Evolutionary conservation across 37 sponge, comb jelly and placozoan genomes (phyloP), one percentile per base, ranked within the genome.

Genomic region (Cliona cf. orientalis): DNA sequence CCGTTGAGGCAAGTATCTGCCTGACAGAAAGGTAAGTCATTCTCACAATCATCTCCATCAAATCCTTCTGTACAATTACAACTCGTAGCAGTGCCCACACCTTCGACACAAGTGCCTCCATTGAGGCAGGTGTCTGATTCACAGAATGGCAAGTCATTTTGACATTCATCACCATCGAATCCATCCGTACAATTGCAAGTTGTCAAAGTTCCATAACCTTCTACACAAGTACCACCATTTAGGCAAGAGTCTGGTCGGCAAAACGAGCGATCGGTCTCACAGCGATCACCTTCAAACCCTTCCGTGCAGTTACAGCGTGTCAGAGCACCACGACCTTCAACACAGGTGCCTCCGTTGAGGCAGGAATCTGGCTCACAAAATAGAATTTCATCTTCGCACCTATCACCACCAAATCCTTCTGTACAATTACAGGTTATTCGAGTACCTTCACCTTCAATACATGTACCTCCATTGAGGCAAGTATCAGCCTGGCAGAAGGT

Each of bases 391-490:
- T 38, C 55, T 67, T 49, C 36, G 58, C 86, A 85, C 11, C 25
- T 35, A 42, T 25, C 6, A 40, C 71, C 70, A 67, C 26, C 28
- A 35, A 42, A 85, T 55, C 71, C 78, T 12, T 36, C 56, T 21
- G 70, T 38, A 86, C 91, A 91, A 19, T 58, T 29, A 40, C 90
- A 89, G 28, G 26, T 71, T 1, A 61, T 71, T 26, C 17, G 12
- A 5, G 46, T 68, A 22, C 86, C 86, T 25, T 71, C 22, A 3
- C 63, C 78, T 37, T 71, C 78, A 58, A 60, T 63, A 58, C 90
- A 89, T 23, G 73, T 71, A 28, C 83, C 89, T 29, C 75, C 84
- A 77, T 89, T 82, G 0, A 53, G n/a, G 64, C 90, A 89, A 28
- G 79, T 35, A 29, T 40, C 46, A 28, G 66, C 5, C 14, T 17